Evolutionary conservation across 2,113 vertebrate species (phyloP).

Genomic region (Zosterops pallidus): DNA sequence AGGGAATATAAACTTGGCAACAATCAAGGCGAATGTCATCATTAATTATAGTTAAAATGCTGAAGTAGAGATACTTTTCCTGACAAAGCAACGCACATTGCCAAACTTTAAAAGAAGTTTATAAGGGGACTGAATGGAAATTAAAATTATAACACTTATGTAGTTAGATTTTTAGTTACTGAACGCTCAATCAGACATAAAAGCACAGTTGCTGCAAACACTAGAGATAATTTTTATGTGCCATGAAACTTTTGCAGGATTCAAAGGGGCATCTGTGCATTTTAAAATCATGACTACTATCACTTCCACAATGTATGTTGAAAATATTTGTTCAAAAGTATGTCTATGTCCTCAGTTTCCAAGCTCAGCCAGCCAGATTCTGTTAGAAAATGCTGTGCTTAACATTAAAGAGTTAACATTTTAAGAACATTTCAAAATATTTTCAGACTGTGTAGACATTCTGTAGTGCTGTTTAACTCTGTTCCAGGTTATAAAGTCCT

Average conservation of each 20-base stretch:
- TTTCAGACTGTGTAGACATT: not conserved
- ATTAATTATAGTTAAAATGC: conserved; percentile 40
- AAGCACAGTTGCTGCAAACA: not conserved
- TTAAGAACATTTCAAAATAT: not conserved
- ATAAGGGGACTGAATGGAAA: not conserved
- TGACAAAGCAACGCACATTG: not conserved
- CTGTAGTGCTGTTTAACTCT: not conserved
- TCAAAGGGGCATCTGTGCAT: not conserved
- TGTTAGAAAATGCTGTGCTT: not conserved
- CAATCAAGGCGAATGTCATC: conserved; percentile 6
- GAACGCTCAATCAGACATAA: conserved; percentile 20
- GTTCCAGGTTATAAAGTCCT: not conserved
- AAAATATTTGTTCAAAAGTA: not conserved
- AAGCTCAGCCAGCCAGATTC: not conserved
- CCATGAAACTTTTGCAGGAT: not conserved
- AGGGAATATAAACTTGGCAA: conserved; percentile 17
- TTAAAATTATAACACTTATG: not conserved
- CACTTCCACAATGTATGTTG: not conserved
- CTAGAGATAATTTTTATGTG: not conserved
- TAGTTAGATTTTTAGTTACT: not conserved
- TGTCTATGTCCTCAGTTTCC: not conserved
- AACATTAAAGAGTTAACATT: not conserved
- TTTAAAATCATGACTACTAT: not conserved
- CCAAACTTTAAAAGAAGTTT: conserved; percentile 22
- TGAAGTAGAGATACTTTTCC: not conserved